Conservation (phyloP, 2,797 vertebrate species). For the Eupleurogrammus muticus region DNA sequence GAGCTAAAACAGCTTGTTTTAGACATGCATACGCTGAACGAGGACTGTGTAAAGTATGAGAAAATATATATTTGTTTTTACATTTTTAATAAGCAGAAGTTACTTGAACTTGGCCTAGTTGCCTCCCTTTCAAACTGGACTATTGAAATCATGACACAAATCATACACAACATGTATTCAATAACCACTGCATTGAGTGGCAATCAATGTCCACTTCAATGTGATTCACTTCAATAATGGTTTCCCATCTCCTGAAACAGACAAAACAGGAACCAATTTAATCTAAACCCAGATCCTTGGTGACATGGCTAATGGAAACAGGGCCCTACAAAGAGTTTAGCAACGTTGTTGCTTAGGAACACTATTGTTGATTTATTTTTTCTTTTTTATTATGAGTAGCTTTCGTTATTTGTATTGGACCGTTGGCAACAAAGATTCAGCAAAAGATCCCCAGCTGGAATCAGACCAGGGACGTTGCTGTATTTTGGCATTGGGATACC, state of each 20-base stretch:
- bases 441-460: too few relatives aligned
- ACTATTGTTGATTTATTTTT: neutral
- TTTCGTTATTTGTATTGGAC: too few relatives aligned
- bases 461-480: too few relatives aligned
- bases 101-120: constrained; percentile 6
- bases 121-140: neutral
- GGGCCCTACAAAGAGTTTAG: constrained; percentile 5
- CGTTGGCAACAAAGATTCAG: too few relatives aligned
- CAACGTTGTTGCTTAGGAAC: constrained; percentile 60
- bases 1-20: too few relatives aligned
- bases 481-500: too few relatives aligned
- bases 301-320: constrained; percentile 1
- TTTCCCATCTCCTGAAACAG: constrained; percentile 28
- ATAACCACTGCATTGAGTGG: constrained; percentile 1
- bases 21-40: neutral
- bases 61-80: too few relatives aligned
- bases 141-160: constrained; percentile 1
- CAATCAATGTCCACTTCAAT: neutral
- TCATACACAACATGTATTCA: neutral
- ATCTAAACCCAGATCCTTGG: neutral
- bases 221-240: constrained; percentile 28
- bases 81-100: neutral
- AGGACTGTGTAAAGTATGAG: neutral
- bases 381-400: too few relatives aligned
- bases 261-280: constrained; percentile 15